A percentile compares a stretch with the other conserved stretches of the same genome.
Evolutionary conservation across 2,113 vertebrate genomes (phyloP).

Genomic region (Nanorana parkeri): DNA sequence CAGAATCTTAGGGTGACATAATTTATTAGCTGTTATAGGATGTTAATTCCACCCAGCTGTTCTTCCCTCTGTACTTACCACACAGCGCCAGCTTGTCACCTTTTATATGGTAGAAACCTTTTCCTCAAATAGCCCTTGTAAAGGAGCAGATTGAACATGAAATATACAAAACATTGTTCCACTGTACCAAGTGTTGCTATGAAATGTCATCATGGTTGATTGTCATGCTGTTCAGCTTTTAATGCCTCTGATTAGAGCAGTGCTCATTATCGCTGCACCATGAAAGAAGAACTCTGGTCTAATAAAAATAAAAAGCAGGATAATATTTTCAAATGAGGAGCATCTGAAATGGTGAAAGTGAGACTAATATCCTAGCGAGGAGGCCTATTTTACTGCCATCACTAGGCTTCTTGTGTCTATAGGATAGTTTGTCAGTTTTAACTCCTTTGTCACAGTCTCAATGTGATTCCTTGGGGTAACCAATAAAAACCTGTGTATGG

Average conservation of each 20-base stretch:
- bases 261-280: neutral
- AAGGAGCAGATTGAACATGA: slow-evolving; percentile 1
- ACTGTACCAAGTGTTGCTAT: neutral
- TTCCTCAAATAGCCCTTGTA: neutral
- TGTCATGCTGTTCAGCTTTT: neutral
- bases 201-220: slow-evolving; percentile 7
- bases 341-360: no score
- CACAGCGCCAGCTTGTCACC: slow-evolving; percentile 13
- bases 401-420: no score
- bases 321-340: no score
- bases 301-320: no score
- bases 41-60: neutral
- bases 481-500: no score
- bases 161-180: slow-evolving; percentile 3
- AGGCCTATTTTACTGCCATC: no score
- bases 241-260: slow-evolving; percentile 21
- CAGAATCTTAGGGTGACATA: neutral
- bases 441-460: no score
- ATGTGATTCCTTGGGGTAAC: no score
- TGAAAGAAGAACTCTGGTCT: no score
- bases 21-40: slow-evolving; percentile 10
- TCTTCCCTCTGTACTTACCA: neutral
- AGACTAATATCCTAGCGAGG: no score
- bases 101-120: neutral
- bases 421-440: no score